A percentile compares a stretch with the other conserved stretches of the same genome.
These are phyloP conservation scores for Microcebus tavaratra DNA, from an alignment of 2,113 vertebrate genomes.

Conservation along the genomic window DNA sequence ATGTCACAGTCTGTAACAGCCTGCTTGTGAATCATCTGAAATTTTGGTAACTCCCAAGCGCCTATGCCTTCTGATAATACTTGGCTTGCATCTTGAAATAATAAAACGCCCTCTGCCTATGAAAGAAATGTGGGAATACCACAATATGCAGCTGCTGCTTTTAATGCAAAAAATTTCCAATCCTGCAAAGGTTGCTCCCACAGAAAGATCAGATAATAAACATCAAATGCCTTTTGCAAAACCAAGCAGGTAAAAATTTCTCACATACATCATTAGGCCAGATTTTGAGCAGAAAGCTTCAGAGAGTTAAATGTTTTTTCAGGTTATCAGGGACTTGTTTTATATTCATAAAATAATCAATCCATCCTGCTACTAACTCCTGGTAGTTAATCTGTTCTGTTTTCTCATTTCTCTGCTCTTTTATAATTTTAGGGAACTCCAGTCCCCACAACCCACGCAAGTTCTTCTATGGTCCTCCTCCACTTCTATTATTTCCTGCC, in stretches of 20 bases:
- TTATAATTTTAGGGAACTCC: background rate
- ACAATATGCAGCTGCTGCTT: background rate
- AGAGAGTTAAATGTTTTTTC: background rate
- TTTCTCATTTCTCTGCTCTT: background rate
- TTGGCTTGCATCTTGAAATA: constrained; percentile 63
- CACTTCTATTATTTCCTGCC: background rate
- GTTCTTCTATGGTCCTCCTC: background rate
- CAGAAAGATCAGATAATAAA: background rate
- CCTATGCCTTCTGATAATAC: constrained; percentile 53
- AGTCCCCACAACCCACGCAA: background rate
- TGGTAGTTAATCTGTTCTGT: background rate
- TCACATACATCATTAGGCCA: background rate
- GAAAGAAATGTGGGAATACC: constrained; percentile 4
- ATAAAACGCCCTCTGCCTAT: constrained; percentile 42
- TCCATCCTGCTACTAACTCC: background rate
- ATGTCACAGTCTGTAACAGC: constrained; percentile 51
- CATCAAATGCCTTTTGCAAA: constrained; percentile 18
- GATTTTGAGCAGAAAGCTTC: background rate
- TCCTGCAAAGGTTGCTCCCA: background rate
- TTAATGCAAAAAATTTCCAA: constrained; percentile 35
- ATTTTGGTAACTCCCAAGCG: constrained; percentile 59
- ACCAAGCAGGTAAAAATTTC: background rate
- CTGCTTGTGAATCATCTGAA: constrained; percentile 66
- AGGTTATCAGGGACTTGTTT: background rate
- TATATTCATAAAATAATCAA: background rate